phyloP scores from a whole-genome alignment of 2,888 invertebrate genomes.

The Sabellastarte sp. region DNA sequence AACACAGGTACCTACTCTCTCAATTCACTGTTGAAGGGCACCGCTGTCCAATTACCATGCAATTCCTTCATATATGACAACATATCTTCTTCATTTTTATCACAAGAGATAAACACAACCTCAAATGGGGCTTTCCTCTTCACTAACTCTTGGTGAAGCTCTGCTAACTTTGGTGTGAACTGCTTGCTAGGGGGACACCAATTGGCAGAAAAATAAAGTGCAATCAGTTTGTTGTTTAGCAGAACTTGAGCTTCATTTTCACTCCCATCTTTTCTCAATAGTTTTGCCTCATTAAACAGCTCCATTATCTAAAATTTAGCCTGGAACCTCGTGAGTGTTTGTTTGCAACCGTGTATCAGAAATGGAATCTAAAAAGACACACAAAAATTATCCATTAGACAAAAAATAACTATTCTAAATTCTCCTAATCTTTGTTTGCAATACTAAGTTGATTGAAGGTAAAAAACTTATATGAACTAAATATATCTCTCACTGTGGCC shows the following conservation, averaged over 20 bases:
- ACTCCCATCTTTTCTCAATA: not conserved
- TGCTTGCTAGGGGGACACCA: slow-evolving; percentile 2
- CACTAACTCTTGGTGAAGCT: not conserved
- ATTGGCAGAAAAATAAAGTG: not conserved
- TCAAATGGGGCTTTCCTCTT: not conserved
- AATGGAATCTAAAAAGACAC: no score
- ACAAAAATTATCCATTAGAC: no score
- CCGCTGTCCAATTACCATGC: not conserved
- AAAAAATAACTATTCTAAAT: no score
- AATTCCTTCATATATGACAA: not conserved
- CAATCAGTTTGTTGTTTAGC: slow-evolving; percentile 1
- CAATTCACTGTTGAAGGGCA: not conserved
- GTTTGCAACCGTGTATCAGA: no score
- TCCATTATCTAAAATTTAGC: no score
- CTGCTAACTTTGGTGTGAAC: not conserved
- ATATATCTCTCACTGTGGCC: no score
- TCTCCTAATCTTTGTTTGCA: no score
- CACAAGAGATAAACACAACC: not conserved
- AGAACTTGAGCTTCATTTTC: not conserved
- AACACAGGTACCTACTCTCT: not conserved
- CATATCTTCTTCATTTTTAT: not conserved
- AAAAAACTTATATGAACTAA: no score
- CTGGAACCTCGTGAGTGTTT: no score
- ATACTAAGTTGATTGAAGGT: no score
- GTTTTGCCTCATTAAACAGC: not conserved